Base-by-base conservation (phyloP, 2,888 invertebrate species). In the Zygaena filipendulae region DNA sequence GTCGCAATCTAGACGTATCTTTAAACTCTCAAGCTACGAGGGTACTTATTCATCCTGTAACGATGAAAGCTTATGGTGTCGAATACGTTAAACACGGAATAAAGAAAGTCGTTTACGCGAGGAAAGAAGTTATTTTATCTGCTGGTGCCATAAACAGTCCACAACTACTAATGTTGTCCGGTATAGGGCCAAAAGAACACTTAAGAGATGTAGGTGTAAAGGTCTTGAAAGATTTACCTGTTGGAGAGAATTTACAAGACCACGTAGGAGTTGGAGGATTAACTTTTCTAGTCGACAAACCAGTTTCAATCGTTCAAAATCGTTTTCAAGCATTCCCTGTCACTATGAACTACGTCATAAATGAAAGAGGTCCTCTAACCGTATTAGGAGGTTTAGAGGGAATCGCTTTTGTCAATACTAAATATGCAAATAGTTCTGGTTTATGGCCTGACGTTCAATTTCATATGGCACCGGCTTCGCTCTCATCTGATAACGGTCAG, bases 101-200 rank as follows among this genome's bases (percentile, higher is more conserved):
- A 18, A 84, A 84, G 31, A 86, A 87, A 48, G 72, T 86, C 0
- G 87, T 90, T 0, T 72, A 84, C 33, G 94, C 94, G 0, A 83
- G 84, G 28, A 90, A 91, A 47, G 94, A 94, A 62, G 86, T 97
- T 0, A 91, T 97, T 25, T 56, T 97, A 20, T 88, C 93, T 7
- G 95, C 94, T 0, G 97, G 97, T 0, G 87, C 96, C 1, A 91
- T 97, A 13, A 96, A 96, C 55, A 89, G 90, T 7, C 94, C 97
- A 0, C 96, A 97, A 55, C 70, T 97, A 27, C 70, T 97, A 35
- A 93, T 96, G 93, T 66, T 97, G 1, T 95, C 95, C 0, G 96
- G 96, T 0, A 81, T 93, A 27, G 91, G 91, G 0, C 91, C 92
- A 0, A 75, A 80, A 29, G 69, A 85, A 8, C 91, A 93, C 45